These are phyloP conservation scores for Lepidocyrtoides sp. DNA, from an alignment of 2,888 invertebrate genomes.

Conservation along the genomic window DNA sequence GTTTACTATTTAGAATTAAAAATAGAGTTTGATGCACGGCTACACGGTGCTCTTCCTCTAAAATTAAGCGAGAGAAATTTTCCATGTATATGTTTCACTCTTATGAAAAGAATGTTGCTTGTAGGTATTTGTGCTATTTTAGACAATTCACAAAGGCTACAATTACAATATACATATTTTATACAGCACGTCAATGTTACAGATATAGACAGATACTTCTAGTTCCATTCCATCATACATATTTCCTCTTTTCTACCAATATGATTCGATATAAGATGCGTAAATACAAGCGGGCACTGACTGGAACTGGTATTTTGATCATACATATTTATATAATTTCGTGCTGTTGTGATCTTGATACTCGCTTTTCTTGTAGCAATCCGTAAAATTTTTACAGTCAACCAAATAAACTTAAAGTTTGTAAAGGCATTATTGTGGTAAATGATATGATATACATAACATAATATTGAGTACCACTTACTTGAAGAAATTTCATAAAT, in stretches of 20 bases:
- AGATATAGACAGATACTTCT: too few relatives aligned
- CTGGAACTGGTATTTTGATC: too few relatives aligned
- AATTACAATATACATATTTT: too few relatives aligned
- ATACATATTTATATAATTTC: too few relatives aligned
- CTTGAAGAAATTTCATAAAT: slow-evolving; percentile 7
- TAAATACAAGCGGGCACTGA: too few relatives aligned
- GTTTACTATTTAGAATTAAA: background rate
- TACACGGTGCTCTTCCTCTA: background rate
- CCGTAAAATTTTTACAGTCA: too few relatives aligned
- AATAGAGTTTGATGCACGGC: background rate
- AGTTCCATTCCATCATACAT: too few relatives aligned
- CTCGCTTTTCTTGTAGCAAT: too few relatives aligned
- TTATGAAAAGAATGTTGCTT: background rate
- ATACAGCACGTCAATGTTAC: too few relatives aligned
- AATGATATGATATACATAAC: background rate
- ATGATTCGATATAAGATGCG: too few relatives aligned
- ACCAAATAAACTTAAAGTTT: background rate
- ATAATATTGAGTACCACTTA: background rate
- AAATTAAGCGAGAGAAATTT: background rate
- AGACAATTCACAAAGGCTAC: background rate
- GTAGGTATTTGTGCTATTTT: background rate
- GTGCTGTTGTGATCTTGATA: too few relatives aligned
- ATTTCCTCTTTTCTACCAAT: too few relatives aligned
- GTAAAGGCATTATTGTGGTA: background rate
- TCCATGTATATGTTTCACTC: background rate